phyloP scores from a whole-genome alignment of 1,140 invertebrate genomes.

The Mamestra configurata region DNA sequence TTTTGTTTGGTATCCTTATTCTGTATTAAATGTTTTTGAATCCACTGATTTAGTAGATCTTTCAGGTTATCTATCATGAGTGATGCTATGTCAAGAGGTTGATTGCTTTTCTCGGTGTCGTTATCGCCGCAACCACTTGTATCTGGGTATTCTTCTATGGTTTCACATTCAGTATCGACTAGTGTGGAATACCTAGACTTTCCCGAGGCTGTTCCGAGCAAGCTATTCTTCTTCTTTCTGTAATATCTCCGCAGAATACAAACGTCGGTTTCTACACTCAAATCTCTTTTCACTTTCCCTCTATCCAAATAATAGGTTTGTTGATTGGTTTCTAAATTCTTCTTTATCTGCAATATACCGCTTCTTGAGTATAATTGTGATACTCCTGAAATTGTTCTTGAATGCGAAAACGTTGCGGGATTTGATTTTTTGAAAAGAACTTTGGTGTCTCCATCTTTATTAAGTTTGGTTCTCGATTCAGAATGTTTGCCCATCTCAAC shows the following conservation, averaged over 20 bases:
- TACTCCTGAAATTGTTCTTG: slow-evolving; percentile 67
- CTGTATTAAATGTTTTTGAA: slow-evolving; percentile 71
- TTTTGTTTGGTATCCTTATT: slow-evolving; percentile 72
- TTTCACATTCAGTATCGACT: slow-evolving; percentile 60
- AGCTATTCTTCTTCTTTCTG: slow-evolving; percentile 63
- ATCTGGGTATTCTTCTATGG: slow-evolving; percentile 61
- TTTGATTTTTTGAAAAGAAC: slow-evolving; percentile 74
- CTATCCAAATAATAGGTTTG: slow-evolving; percentile 60
- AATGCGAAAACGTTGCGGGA: slow-evolving; percentile 64
- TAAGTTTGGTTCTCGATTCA: slow-evolving; percentile 52
- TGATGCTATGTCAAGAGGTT: slow-evolving; percentile 62
- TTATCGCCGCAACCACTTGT: slow-evolving; percentile 73
- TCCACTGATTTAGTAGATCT: slow-evolving; percentile 71
- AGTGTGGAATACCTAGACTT: slow-evolving; percentile 67
- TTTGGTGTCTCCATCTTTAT: slow-evolving; percentile 57
- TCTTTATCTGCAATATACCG: slow-evolving; percentile 63
- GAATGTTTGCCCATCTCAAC: slow-evolving; percentile 60
- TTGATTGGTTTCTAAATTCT: slow-evolving; percentile 55
- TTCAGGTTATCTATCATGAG: slow-evolving; percentile 77
- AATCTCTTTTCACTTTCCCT: slow-evolving; percentile 70
- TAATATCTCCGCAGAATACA: slow-evolving; percentile 71
- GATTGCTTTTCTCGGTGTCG: slow-evolving; percentile 51
- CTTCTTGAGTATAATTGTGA: slow-evolving; percentile 67
- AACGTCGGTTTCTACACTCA: slow-evolving; percentile 76
- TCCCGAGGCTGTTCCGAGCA: slow-evolving; percentile 53